Evolutionary conservation across 2,797 vertebrate genomes (phyloP), one percentile per base, ranked within the genome.

Genomic region (Hyperoplus immaculatus): DNA sequence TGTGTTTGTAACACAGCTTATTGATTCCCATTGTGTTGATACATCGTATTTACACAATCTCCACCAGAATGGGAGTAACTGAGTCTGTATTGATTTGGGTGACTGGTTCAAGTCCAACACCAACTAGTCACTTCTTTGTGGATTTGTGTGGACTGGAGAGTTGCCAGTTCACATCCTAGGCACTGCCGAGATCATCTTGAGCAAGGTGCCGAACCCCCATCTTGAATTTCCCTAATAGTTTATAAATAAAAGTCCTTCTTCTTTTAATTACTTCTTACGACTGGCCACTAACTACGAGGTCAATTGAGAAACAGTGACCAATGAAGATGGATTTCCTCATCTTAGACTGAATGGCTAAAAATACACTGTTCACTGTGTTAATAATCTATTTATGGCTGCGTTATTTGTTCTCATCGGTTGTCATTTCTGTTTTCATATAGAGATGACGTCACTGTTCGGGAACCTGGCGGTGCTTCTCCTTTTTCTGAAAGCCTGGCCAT

Each of bases 401-500:
- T 1, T 42, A 29, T 51, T 63, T 29, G 75, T 49, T 16, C 5
- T 80, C 6, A 75, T 84, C 41, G 12, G 68, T 73, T 85, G 0
- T 87, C 54, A 21, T 75, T 82, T 86, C 46, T 85, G 1, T 81
- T 29, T 12, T 5, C 57, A 69, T 46, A 60, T 43, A 94, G 92
- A 87, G 8, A 93, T 94, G 90, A 87, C 1, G 36, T 84, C 87
- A 83, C 8, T 78, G 3, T 12, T 10, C 60, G 66, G 50, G 62
- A 91, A 80, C 61, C 69, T 85, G 45, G 61, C 64, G 6, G n/a
- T 66, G 16, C 84, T 92, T 80, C 9, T 93, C 50, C 58, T 94
- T 76, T 16, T 94, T 50, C 69, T 94, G 76, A 75, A 14, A 13
- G n/a, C 61, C 45, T 87, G 75, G 2, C 75, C 84, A 88, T 46